A percentile compares a stretch with the other conserved stretches of the same genome.
Evolutionary conservation across 2,888 invertebrate species (phyloP).

Genomic region (Drosophila algonquin): DNA sequence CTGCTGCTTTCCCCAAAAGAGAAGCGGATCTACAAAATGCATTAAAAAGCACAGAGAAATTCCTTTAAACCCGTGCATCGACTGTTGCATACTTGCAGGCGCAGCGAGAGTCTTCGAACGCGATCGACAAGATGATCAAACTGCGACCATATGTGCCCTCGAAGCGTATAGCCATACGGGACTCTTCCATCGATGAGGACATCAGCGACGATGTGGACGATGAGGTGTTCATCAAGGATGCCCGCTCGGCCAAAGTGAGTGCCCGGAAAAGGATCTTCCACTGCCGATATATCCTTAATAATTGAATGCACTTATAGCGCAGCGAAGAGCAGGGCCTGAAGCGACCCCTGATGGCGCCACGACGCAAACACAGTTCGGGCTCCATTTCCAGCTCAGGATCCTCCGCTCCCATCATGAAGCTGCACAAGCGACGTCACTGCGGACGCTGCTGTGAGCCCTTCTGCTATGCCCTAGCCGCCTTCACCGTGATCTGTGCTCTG

Average conservation of each 20-base stretch:
- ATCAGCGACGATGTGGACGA: constrained; percentile 90
- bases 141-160: constrained; percentile 87
- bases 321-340: constrained; percentile 89
- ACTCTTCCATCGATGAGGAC: constrained; percentile 88
- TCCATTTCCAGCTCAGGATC: constrained; percentile 35
- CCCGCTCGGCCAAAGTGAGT: constrained; percentile 87
- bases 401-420: constrained; percentile 85
- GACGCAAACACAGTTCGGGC: constrained; percentile 85
- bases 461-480: constrained; percentile 87
- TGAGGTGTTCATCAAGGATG: constrained; percentile 91
- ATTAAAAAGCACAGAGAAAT: constrained; percentile 13
- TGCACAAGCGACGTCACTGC: constrained; percentile 82
- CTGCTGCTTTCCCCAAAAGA: constrained; percentile 30
- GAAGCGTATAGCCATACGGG: constrained; percentile 87
- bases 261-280: too few species aligned
- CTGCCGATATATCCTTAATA: too few species aligned
- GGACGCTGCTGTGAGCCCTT: constrained; percentile 87
- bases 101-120: constrained; percentile 2
- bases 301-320: constrained; percentile 81
- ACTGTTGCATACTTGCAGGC: constrained; percentile 25
- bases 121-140: constrained; percentile 79
- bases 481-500: constrained; percentile 86
- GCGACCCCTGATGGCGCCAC: constrained; percentile 89
- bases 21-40: constrained; percentile 33
- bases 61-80: neutral